Base-by-base conservation (phyloP, 2,797 vertebrate species). In the Etheostoma perlongum region DNA sequence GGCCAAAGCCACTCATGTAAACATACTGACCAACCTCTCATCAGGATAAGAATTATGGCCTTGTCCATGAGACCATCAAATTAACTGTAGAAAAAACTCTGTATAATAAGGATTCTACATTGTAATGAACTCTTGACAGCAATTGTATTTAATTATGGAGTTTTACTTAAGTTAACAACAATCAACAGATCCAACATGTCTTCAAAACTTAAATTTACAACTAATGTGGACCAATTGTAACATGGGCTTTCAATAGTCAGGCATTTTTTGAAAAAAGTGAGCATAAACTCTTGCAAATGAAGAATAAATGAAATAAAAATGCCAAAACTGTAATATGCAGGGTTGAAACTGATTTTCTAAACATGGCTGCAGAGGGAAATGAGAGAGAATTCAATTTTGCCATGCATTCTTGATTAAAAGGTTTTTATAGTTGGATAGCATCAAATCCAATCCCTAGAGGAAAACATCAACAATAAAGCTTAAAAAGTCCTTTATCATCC, bases 1-100 rank as follows among this genome's bases (percentile, higher is more conserved):
- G 55, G 47, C 79, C 74, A 80, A 54, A 52, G 66, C 74, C 66
- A 62, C 51, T 82, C 30, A 54, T 81, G 77, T 91, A 89, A 92
- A 93, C 86, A 89, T 25, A 60, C 55, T 65, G 47, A 74, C 25
- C 27, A 59, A 72, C 53, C 71, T 81, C 83, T 79, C 76, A 81
- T 78, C 75, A 75, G 55, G 47, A 79, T 42, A 58, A 49, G 12
- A 71, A 77, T 61, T 59, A 30, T 62, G 21, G 23, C 30, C 46
- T 63, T 9, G 11, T 61, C 4, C 60, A 19, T 66, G 49, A 57
- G 27, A 48, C 21, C 15, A 2, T 46, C 7, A 47, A 70, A 67
- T 65, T 6, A 66, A 64, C 30, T 36, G 9, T 64, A 62, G 14
- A n/a, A 2, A 55, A 44, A 78, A 54, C 16, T 33, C 25, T 60